Evolutionary conservation across 1,140 invertebrate genomes (phyloP).

Genomic region (Oedothorax gibbosus): DNA sequence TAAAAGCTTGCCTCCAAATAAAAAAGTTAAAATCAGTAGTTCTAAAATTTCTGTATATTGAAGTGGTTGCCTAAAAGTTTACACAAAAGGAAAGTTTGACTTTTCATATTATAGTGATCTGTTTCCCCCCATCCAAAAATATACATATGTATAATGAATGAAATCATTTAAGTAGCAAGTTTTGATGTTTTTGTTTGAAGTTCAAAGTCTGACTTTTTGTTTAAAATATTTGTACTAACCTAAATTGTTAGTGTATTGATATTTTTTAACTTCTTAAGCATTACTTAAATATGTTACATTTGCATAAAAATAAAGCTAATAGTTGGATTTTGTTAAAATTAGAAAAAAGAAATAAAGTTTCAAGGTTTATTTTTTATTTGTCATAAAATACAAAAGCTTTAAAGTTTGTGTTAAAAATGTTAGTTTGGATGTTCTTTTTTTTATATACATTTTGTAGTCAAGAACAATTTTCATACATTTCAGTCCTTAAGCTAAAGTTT

Average conservation of each 20-base stretch:
- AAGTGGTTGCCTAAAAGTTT: constrained; percentile 49
- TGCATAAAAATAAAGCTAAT: neutral
- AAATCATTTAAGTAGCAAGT: neutral
- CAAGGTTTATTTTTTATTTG: neutral
- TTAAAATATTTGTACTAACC: neutral
- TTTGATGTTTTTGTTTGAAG: neutral
- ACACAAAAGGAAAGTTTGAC: neutral
- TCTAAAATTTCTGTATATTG: constrained; percentile 37
- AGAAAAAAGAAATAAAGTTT: neutral
- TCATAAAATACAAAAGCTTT: neutral
- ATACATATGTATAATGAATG: neutral
- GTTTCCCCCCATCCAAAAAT: neutral
- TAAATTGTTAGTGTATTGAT: neutral
- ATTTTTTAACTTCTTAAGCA: no score
- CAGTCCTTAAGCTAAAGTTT: constrained; percentile 37
- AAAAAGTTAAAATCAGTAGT: neutral
- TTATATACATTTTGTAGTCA: constrained; percentile 24
- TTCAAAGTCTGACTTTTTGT: neutral
- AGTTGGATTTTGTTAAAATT: neutral
- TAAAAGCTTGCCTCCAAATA: neutral
- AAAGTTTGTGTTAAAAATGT: neutral
- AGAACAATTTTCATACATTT: constrained; percentile 51
- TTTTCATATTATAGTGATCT: neutral
- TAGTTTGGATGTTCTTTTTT: constrained; percentile 29
- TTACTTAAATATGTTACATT: neutral